Percentiles rank a stretch among this genome's conserved stretches.
Evolutionary conservation across 2,888 invertebrate species (phyloP).

Genomic region (Pantelozetes paolii): DNA sequence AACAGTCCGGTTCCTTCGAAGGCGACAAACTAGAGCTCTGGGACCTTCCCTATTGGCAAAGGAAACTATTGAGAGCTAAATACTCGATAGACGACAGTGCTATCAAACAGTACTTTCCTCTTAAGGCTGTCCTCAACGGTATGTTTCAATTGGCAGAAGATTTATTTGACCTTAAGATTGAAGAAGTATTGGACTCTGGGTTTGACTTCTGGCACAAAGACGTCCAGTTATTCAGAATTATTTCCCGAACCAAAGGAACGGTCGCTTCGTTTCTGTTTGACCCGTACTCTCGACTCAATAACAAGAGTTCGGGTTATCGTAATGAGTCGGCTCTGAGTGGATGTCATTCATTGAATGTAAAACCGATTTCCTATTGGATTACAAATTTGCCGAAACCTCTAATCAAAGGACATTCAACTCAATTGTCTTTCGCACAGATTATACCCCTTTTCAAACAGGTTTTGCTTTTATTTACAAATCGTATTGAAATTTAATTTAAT

Average conservation of each 20-base stretch:
- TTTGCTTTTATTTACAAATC: no score
- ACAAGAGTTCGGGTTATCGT: slow-evolving; percentile 55
- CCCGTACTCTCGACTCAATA: slow-evolving; percentile 63
- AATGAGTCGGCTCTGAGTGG: slow-evolving; percentile 50
- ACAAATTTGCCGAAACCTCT: slow-evolving; percentile 72
- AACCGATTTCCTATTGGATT: slow-evolving; percentile 73
- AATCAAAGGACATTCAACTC: slow-evolving; percentile 52
- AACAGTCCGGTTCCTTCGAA: slow-evolving; percentile 21
- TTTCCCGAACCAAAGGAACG: slow-evolving; percentile 50
- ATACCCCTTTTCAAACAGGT: slow-evolving; percentile 20
- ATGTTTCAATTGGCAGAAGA: slow-evolving; percentile 70
- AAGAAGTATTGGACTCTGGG: slow-evolving; percentile 53
- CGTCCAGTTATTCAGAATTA: slow-evolving; percentile 75
- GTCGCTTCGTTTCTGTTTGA: slow-evolving; percentile 82
- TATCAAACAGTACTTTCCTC: slow-evolving; percentile 74
- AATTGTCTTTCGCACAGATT: slow-evolving; percentile 20
- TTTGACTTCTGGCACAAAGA: slow-evolving; percentile 78
- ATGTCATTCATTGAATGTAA: slow-evolving; percentile 62
- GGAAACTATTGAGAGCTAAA: slow-evolving; percentile 50
- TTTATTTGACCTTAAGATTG: slow-evolving; percentile 63
- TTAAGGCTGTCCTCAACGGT: slow-evolving; percentile 71
- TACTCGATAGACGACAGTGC: slow-evolving; percentile 63
- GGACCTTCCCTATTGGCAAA: slow-evolving; percentile 83
- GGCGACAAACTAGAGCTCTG: slow-evolving; percentile 61
- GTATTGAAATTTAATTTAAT: background rate